Base-by-base conservation (phyloP, 92 coral and sea anemone species). In the Zoanthus sansibaricus region DNA sequence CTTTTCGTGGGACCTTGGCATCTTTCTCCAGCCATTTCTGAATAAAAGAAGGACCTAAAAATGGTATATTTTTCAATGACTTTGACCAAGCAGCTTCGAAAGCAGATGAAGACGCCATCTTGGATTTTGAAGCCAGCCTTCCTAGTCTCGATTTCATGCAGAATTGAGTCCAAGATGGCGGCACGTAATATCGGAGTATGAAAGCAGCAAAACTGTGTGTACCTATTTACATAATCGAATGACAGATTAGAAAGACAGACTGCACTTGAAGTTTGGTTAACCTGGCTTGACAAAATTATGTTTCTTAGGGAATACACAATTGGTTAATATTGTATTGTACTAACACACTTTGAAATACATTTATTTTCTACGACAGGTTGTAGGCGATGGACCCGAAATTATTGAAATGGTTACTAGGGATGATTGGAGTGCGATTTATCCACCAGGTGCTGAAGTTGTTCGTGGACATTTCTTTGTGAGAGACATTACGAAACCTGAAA, bases 131-230 rank as follows among this genome's bases (percentile, higher is more conserved):
- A 70, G 74, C 74, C 77, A 42, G 77, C 56, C 77, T 30, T 72
- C 54, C 77, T 72, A 72, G 52, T 72, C 77, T 72, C 77, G 77
- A 72, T 72, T 72, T 72, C 55, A 72, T 72, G 77, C 77, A 72
- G 77, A 72, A 72, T 72, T 72, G 77, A 72, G 44, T 72, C 77
- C 77, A 72, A 42, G 77, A 72, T 72, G 77, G 77, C 77, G 77
- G 77, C 77, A 56, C 77, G 77, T 72, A 56, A 72, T 72, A 72
- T 25, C 25, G 25, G 25, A 25, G 25, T 25, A 25, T 54, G 15
- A 54, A 54, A 54, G 15, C 2, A 54, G 42, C 4, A 37, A 37
- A 37, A 25, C 42, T 37, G 42, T 54, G 59, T 54, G 9, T 54
- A 54, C 13, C 16, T 10, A 54, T 56, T 12, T 56, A 56, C 3